Conservation (phyloP, 2,888 invertebrate genomes). For the Periphyllus acericola region DNA sequence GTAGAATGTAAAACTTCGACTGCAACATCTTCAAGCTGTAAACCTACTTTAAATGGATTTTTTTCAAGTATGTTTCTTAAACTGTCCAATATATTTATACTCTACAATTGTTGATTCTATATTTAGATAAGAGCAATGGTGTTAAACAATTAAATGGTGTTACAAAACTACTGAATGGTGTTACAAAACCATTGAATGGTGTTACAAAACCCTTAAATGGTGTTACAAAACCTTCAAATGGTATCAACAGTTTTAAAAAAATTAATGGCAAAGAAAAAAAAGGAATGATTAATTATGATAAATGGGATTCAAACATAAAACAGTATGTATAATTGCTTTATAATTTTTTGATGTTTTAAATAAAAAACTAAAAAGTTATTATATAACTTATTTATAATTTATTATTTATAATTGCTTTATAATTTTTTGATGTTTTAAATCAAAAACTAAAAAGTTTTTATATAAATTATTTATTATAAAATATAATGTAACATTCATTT, state of each 20-base stretch:
- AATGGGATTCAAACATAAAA: conserved; percentile 53
- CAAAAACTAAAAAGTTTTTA: no score
- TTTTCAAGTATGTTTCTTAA: conserved; percentile 31
- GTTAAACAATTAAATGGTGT: conserved; percentile 12
- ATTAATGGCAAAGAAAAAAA: conserved; percentile 44
- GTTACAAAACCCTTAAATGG: not conserved
- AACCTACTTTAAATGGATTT: conserved; percentile 28
- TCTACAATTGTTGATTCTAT: not conserved
- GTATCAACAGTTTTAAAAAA: conserved; percentile 31
- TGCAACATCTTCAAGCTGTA: conserved; percentile 47
- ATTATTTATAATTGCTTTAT: no score
- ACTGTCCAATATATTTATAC: not conserved
- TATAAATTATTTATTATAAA: not conserved
- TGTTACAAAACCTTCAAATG: conserved; percentile 45
- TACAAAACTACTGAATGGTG: conserved; percentile 12
- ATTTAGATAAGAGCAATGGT: conserved; percentile 26
- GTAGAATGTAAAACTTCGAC: conserved; percentile 62
- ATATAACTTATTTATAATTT: not conserved
- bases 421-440: no score
- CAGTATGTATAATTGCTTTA: conserved; percentile 14
- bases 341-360: no score
- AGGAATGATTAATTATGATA: conserved; percentile 8
- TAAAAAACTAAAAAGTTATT: not conserved
- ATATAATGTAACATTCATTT: not conserved
- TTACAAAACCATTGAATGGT: not conserved